These are phyloP conservation scores for Corydoras maculifer DNA, from an alignment of 2,113 vertebrate species.

Conservation along the genomic window DNA sequence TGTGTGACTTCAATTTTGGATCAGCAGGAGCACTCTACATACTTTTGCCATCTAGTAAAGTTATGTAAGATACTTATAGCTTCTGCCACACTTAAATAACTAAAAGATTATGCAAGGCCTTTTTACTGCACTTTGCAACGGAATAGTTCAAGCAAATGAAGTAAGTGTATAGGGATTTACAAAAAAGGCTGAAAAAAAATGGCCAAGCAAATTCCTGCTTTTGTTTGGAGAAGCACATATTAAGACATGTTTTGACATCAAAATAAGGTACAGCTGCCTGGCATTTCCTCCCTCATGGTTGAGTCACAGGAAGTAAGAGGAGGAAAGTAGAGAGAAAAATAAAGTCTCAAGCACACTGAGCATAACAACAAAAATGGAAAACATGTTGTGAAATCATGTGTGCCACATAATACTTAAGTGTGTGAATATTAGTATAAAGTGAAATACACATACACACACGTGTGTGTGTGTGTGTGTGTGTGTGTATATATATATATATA, in stretches of 20 bases:
- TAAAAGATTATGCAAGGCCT: constrained; percentile 63
- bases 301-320: constrained; percentile 67
- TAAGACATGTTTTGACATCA: constrained; percentile 62
- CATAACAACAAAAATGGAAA: constrained; percentile 35
- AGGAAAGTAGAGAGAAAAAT: constrained; percentile 55
- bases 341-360: constrained; percentile 42
- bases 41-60: constrained; percentile 63
- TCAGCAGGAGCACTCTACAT: constrained; percentile 51
- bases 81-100: constrained; percentile 69
- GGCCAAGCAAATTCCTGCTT: constrained; percentile 63
- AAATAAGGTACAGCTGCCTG: constrained; percentile 63
- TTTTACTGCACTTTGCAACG: constrained; percentile 59
- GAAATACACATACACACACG: background rate
- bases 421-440: background rate
- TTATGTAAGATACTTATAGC: constrained; percentile 68
- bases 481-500: no score
- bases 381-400: constrained; percentile 29
- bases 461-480: no score
- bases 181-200: constrained; percentile 60
- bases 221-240: constrained; percentile 60
- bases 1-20: constrained; percentile 47
- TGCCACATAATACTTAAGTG: constrained; percentile 7
- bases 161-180: constrained; percentile 66
- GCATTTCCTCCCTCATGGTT: constrained; percentile 58
- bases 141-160: constrained; percentile 61